Evolutionary conservation across 1,140 invertebrate species (phyloP), one percentile per base, ranked within the genome.

Genomic region (Trichonephila clavipes): DNA sequence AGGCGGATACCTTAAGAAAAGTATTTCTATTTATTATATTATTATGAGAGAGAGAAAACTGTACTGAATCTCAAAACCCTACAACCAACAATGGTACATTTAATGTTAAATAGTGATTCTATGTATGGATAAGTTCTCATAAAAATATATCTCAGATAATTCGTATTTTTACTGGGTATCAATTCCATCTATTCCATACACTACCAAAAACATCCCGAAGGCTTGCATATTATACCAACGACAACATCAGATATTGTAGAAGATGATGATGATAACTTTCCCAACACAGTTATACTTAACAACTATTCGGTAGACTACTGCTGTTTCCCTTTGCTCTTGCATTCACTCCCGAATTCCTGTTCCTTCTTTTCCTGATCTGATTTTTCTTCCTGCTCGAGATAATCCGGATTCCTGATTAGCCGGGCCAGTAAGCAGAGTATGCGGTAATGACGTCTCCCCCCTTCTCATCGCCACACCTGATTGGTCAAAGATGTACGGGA

Each of bases 361-460:
- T 89, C 16, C 89, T 61, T 81, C 24, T 87, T 72, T 62, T 64
- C 83, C 64, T 85, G 81, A 87, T 87, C 61, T 51, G 62, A 89
- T 89, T 62, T 72, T 87, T 87, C 24, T 87, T 87, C 66, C 64
- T 92, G 83, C 83, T 87, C 64, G 21, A 86, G 83, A 64, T 92
- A 87, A 87, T 92, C 91, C 90, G 58, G 91, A 62, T 40, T 87
- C 82, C 82, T 87, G 82, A 92, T 92, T 87, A 87, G 83, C 82
- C 28, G 91, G 91, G 59, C 91, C 82, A 92, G 82, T 87, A 72
- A 87, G 82, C 91, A n/a, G 83, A 77, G 83, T 92, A 92, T 92
- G 83, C 83, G 91, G 81, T 92, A 92, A 92, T 92, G 91, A 8
- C 44, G 14, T 21, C 4, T 24, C 77, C 51, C 87, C 66, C 59